Evolutionary conservation across 2,797 vertebrate species (phyloP).

Genomic region (Ceryle rudis): DNA sequence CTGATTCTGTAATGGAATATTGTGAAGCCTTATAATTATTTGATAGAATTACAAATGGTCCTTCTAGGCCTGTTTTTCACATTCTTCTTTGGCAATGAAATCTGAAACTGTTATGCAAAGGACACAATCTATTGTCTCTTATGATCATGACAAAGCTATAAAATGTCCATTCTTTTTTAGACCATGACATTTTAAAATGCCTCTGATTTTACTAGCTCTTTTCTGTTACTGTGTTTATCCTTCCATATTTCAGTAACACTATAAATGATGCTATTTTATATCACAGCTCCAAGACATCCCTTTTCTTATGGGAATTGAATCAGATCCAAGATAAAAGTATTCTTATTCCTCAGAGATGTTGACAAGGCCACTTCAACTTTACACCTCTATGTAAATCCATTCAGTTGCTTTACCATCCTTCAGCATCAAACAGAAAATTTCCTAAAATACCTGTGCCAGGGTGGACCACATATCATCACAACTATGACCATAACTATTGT

Average conservation of each 20-base stretch:
- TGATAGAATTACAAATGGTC: neutral
- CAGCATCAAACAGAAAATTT: neutral
- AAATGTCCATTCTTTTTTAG: neutral
- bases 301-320: neutral
- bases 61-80: neutral
- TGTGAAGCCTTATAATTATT: neutral
- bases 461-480: neutral
- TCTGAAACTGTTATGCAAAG: neutral
- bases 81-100: neutral
- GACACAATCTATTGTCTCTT: neutral
- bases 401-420: neutral
- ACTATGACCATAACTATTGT: neutral
- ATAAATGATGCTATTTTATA: neutral
- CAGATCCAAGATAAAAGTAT: neutral
- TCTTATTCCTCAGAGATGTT: neutral
- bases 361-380: neutral
- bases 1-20: constrained; percentile 13
- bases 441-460: neutral
- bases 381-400: neutral
- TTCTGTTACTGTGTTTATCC: neutral
- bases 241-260: neutral
- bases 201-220: constrained; percentile 9
- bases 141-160: neutral
- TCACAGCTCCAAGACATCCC: neutral
- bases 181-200: neutral